Evolutionary conservation across 2,888 invertebrate species (phyloP).

Genomic region (Drosophila sordidapex): DNA sequence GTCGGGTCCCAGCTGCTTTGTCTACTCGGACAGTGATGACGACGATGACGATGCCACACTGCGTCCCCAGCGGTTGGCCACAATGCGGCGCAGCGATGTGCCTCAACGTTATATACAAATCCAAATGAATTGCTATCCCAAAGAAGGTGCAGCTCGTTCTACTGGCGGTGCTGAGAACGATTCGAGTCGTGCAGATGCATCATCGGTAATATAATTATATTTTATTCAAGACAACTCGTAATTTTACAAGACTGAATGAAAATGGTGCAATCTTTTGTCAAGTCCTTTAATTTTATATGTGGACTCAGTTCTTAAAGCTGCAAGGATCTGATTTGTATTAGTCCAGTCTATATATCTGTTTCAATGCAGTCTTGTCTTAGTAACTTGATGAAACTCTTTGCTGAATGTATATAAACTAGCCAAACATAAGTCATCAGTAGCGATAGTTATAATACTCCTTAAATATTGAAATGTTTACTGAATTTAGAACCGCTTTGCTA

Average conservation of each 20-base stretch:
- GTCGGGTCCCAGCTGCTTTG: slow-evolving; percentile 84
- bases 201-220: slow-evolving; percentile 61
- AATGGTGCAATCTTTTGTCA: background rate
- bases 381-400: background rate
- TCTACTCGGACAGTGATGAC: slow-evolving; percentile 83
- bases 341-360: background rate
- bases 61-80: slow-evolving; percentile 81
- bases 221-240: background rate
- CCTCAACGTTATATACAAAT: slow-evolving; percentile 83
- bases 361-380: background rate
- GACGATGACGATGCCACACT: slow-evolving; percentile 81
- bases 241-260: background rate
- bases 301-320: background rate
- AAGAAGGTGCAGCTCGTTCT: slow-evolving; percentile 53
- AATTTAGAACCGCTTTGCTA: background rate
- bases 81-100: slow-evolving; percentile 82
- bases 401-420: background rate
- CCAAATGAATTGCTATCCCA: slow-evolving; percentile 85
- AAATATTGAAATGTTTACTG: background rate
- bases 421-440: background rate
- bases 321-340: background rate
- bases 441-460: background rate
- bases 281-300: background rate
- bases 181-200: slow-evolving; percentile 77
- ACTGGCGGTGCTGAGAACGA: slow-evolving; percentile 58